These are phyloP conservation scores for Rambutsinella grinnellia DNA, from an alignment of 2,888 invertebrate genomes.

Conservation along the genomic window DNA sequence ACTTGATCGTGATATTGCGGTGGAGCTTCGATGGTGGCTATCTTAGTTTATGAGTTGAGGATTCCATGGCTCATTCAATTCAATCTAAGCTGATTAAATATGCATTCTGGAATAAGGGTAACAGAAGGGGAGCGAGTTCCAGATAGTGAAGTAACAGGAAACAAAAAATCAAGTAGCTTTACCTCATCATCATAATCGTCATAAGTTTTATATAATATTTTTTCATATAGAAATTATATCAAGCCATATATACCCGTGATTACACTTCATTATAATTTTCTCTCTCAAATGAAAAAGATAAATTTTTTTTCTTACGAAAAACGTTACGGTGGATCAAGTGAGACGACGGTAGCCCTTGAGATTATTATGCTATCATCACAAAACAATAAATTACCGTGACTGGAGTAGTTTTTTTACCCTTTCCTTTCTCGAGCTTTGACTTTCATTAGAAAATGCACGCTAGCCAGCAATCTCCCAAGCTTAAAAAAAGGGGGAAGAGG, in stretches of 20 bases:
- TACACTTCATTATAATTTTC: constrained; percentile 29
- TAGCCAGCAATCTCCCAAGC: neutral
- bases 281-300: neutral
- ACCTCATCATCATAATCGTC: constrained; percentile 18
- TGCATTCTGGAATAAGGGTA: neutral
- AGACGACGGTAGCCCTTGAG: constrained; percentile 3
- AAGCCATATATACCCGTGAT: constrained; percentile 23
- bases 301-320: neutral
- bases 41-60: neutral
- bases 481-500: neutral
- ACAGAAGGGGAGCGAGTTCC: constrained; percentile 21
- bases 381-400: constrained; percentile 42
- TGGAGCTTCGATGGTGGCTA: constrained; percentile 24
- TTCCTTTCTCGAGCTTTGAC: neutral
- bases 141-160: constrained; percentile 6
- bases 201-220: neutral
- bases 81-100: constrained; percentile 4
- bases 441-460: neutral
- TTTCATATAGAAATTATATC: no score
- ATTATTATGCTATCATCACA: constrained; percentile 34
- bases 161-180: constrained; percentile 9
- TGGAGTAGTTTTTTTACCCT: neutral
- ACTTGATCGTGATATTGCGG: constrained; percentile 29
- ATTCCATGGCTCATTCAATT: constrained; percentile 35
- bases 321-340: neutral